phyloP scores from a whole-genome alignment of 2,797 vertebrate species.

The Brotula barbata region DNA sequence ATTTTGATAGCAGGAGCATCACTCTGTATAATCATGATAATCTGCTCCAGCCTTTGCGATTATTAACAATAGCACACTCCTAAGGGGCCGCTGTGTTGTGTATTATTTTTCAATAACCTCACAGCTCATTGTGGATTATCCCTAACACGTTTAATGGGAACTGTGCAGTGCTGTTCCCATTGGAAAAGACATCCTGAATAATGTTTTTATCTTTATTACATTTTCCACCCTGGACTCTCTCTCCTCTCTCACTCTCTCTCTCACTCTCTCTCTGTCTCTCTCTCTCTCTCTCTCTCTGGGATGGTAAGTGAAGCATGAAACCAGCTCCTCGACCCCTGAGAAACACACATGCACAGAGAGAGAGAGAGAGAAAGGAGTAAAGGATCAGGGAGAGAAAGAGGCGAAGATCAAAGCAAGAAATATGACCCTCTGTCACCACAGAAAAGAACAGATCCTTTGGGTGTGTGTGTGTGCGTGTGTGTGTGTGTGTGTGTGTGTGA shows the following conservation, averaged over 20 bases:
- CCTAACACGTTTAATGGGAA: neutral
- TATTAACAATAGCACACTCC: neutral
- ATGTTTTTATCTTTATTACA: constrained; percentile 27
- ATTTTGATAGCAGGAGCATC: too few relatives aligned
- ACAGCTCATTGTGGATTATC: neutral
- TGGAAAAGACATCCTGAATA: constrained; percentile 3
- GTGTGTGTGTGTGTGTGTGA: constrained; percentile 13
- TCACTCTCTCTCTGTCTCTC: too few relatives aligned
- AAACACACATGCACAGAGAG: neutral
- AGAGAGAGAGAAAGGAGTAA: constrained; percentile 27
- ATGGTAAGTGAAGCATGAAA: too few relatives aligned
- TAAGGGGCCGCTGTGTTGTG: neutral
- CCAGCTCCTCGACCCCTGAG: constrained; percentile 31
- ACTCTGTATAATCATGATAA: too few relatives aligned
- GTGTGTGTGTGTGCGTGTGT: constrained; percentile 28
- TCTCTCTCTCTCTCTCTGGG: too few relatives aligned
- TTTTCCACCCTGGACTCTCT: constrained; percentile 16
- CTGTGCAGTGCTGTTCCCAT: neutral
- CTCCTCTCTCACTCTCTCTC: too few relatives aligned
- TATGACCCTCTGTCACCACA: constrained; percentile 71
- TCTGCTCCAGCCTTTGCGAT: neutral
- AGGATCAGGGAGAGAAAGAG: constrained; percentile 49
- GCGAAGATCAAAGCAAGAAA: constrained; percentile 76
- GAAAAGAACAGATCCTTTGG: constrained; percentile 66
- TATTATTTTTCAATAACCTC: too few relatives aligned